Base-by-base conservation (phyloP, 1,140 invertebrate species). In the Apolygus lucorum region DNA sequence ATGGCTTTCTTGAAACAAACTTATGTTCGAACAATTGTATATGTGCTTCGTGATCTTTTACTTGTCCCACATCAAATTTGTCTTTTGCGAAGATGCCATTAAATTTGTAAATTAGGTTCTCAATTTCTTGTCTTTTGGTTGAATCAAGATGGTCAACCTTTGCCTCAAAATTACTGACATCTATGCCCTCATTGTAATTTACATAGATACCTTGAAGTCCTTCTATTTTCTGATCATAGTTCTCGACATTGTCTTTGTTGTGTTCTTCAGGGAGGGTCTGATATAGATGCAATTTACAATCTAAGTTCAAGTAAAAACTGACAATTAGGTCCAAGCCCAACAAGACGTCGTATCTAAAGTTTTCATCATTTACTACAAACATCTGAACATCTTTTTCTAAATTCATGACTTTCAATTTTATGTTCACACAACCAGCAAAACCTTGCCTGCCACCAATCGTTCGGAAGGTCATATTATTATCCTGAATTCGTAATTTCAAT, bases 61-160 rank as follows among this genome's bases (percentile, higher is more conserved):
- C 73, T 28, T 25, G 77, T 52, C 75, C 78, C 64, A 75, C 70
- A 70, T 76, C 72, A 74, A 69, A 79, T 74, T 78, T 79, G 54
- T 78, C 70, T 70, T 78, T 78, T 11, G 63, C 63, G 27, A 64
- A 64, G 14, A 70, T 64, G 24, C 59, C 13, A 28, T 63, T 67
- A 66, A 49, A 49, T 49, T 49, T 8, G 34, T 49, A 49, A 11
- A 49, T 49, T 71, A 71, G 28, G 54, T 73, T 24, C 65, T 28
- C 68, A 65, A 64, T 29, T 17, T 62, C 24, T 62, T 22, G 4
- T 8, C 24, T 62, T 62, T 62, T 8, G 8, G 8, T 62, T 11
- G 25, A 26, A 22, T 65, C 14, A 28, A 27, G 28, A 11, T 26
- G 28, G 21, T 65, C 27, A 11, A 65, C 11, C 26, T 65, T 13